Conservation (phyloP, 2,797 vertebrate genomes). For the Periophthalmus magnuspinnatus region DNA sequence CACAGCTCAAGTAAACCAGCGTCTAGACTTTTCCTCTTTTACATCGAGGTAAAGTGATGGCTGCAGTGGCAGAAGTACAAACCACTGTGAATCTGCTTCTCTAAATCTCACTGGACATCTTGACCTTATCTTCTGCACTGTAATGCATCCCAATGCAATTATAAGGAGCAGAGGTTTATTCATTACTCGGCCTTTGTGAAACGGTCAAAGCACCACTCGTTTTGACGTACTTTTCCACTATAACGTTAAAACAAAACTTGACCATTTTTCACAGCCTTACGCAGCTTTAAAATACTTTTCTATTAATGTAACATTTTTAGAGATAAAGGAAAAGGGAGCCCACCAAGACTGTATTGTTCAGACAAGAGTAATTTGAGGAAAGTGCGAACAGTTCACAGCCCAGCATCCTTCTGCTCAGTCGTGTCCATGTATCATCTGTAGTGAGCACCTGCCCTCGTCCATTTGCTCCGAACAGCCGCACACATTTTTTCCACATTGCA, state of each 20-base stretch:
- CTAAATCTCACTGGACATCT: neutral
- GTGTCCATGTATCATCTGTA: neutral
- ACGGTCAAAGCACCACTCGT: neutral
- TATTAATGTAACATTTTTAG: neutral
- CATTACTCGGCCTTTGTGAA: neutral
- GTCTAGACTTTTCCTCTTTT: too few relatives aligned
- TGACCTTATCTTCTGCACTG: neutral
- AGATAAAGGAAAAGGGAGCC: neutral
- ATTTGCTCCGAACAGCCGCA: too few relatives aligned
- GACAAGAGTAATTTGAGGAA: constrained; percentile 28
- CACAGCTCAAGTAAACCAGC: too few relatives aligned
- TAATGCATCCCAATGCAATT: neutral
- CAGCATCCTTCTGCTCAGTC: neutral
- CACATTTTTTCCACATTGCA: neutral
- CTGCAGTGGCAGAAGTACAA: neutral
- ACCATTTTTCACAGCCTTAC: neutral
- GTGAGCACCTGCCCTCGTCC: too few relatives aligned
- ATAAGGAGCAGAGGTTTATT: neutral
- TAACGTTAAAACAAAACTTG: too few relatives aligned
- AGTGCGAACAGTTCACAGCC: constrained; percentile 25
- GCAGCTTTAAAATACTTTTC: neutral
- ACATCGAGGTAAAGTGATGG: neutral
- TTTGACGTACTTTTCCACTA: neutral
- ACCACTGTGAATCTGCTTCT: neutral
- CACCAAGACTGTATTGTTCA: neutral